Percentiles rank a stretch among this genome's conserved stretches.
phyloP scores from a whole-genome alignment of 2,113 vertebrate species.

The Chlamydotis undulata region DNA sequence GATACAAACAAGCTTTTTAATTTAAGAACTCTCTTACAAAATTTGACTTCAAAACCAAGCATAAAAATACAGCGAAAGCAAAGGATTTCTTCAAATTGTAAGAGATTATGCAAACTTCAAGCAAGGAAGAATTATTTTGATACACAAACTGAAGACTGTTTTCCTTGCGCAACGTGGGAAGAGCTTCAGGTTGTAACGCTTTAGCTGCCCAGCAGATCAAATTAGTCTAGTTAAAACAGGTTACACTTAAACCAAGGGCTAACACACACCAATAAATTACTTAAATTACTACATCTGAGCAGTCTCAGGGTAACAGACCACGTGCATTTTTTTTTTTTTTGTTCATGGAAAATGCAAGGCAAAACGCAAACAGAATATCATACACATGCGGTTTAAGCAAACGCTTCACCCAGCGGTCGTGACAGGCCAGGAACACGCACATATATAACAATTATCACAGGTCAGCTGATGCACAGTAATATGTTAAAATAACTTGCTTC shows the following conservation, averaged over 20 bases:
- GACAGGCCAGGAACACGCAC: not conserved
- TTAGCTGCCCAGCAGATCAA: not conserved
- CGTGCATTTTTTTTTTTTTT: not conserved
- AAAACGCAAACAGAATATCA: not conserved
- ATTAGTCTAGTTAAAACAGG: constrained; percentile 7
- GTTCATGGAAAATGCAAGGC: not conserved
- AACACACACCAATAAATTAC: constrained; percentile 22
- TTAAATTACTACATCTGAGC: constrained; percentile 15
- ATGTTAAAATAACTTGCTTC: not conserved
- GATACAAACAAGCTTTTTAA: not conserved
- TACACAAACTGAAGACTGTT: not conserved
- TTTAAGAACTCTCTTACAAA: not conserved
- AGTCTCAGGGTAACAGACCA: not conserved
- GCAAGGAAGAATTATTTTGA: not conserved
- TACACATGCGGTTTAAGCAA: not conserved
- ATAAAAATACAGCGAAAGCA: not conserved
- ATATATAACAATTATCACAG: not conserved
- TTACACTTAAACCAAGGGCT: constrained; percentile 12
- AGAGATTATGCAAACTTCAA: not conserved
- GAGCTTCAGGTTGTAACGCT: not conserved
- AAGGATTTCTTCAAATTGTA: not conserved
- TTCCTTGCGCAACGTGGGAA: not conserved
- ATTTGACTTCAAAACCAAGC: not conserved
- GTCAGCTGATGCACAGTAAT: not conserved
- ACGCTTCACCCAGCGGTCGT: not conserved